Base-by-base conservation (phyloP, 2,797 vertebrate genomes). In the Acipenser ruthenus region DNA sequence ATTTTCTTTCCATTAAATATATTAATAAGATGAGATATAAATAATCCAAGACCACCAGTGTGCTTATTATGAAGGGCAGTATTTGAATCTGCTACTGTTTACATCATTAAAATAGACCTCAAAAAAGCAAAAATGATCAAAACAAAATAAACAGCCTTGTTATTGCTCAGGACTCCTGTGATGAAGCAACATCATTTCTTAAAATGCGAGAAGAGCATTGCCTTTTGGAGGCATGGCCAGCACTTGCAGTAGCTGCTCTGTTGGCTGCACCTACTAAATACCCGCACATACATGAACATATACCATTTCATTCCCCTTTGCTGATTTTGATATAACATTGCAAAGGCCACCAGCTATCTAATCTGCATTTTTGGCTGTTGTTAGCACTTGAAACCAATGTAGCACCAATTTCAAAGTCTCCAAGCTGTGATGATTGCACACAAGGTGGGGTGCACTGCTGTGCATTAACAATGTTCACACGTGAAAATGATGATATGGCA, bases 141-240 rank as follows among this genome's bases (percentile, higher is more conserved):
- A 72, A 74, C 65, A 73, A 77, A 72, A 71, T 8, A 48, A 78
- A 71, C 71, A 79, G 61, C 76, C 64, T 75, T 81, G 79, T 89
- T 91, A 91, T 90, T 91, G 89, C 89, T 91, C 79, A 62, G 60
- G 18, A 62, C 73, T 86, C 37, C 84, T 82, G 84, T 87, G 84
- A 88, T 80, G 74, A 73, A 79, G 76, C 72, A 75, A 80, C 4
- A 37, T 4, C 37, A 37, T 37, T 37, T 37, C 37, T 37, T 37
- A 37, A 37, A 37, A 4, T 37, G 37, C 1, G 37, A 37, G 37
- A 5, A 37, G 3, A 37, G 37, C 37, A 37, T 37, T 37, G 37
- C 37, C 37, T 37, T 37, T 37, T 37, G 37, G 74, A 80, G 83
- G 80, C 77, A 74, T 82, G 79, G 87, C 80, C 84, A 82, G 78